phyloP scores from a whole-genome alignment of 2,797 vertebrate genomes.

The Threskiornis aethiopicus region DNA sequence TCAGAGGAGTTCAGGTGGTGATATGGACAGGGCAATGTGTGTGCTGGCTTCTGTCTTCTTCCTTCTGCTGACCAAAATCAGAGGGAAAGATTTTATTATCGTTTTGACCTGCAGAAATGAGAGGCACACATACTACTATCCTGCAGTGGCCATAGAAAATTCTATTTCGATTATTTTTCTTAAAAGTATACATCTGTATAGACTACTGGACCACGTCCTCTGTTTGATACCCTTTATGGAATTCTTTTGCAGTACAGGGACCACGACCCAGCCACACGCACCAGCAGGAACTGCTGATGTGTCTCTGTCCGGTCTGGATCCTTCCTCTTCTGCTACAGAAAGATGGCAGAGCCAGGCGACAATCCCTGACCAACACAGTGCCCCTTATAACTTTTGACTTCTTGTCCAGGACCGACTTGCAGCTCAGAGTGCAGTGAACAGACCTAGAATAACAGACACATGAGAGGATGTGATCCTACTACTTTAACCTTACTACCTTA shows the following conservation, averaged over 20 bases:
- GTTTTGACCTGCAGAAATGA: background rate
- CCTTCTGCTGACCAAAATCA: background rate
- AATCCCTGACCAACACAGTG: background rate
- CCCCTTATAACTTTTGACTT: background rate
- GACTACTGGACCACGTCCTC: background rate
- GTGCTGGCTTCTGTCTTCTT: background rate
- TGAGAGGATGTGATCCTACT: background rate
- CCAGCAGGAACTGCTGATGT: background rate
- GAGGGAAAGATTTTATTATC: background rate
- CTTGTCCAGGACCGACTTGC: background rate
- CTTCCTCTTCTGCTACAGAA: background rate
- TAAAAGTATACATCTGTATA: background rate
- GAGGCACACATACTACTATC: background rate
- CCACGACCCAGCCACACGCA: rapidly evolving
- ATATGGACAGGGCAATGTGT: background rate
- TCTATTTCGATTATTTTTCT: background rate
- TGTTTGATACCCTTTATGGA: background rate
- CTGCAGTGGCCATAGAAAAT: background rate
- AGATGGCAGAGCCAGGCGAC: background rate
- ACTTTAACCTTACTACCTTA: background rate
- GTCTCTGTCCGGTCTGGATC: background rate
- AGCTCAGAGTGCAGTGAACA: background rate
- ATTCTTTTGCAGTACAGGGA: background rate
- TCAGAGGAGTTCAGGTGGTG: background rate
- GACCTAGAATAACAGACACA: background rate